A percentile compares a stretch with the other conserved stretches of the same genome.
Conservation (phyloP, 2,888 invertebrate species). For the Stenodera caucasica region DNA sequence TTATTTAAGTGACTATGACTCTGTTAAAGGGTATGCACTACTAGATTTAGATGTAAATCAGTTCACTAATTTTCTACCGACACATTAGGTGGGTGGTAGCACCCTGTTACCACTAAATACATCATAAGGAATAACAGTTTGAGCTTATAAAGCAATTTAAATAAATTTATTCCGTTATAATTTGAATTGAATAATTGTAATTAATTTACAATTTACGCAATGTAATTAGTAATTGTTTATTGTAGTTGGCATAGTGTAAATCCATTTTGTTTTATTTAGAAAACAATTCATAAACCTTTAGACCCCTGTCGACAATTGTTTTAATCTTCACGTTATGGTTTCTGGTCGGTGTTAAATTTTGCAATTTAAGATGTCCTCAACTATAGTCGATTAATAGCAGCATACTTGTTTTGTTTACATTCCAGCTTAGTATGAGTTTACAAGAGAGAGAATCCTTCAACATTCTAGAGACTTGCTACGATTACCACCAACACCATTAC, state of each 20-base stretch:
- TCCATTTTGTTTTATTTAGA: conserved; percentile 12
- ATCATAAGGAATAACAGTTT: conserved; percentile 28
- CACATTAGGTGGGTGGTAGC: conserved; percentile 30
- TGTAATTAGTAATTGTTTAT: neutral
- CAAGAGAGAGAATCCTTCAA: conserved; percentile 31
- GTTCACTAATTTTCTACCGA: conserved; percentile 31
- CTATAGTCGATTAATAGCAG: conserved; percentile 34
- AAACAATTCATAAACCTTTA: conserved; percentile 1
- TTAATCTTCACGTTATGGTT: conserved; percentile 29
- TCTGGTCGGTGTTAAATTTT: conserved; percentile 30
- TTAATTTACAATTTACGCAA: neutral
- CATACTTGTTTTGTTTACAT: conserved; percentile 34
- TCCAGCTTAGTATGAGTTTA: conserved; percentile 33
- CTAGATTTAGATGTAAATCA: conserved; percentile 32
- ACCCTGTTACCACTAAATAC: conserved; percentile 31
- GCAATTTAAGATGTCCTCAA: conserved; percentile 31
- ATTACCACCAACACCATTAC: conserved; percentile 12
- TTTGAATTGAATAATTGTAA: conserved; percentile 9
- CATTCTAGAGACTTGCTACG: conserved; percentile 24
- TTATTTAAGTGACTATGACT: conserved; percentile 25
- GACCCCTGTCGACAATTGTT: conserved; percentile 18
- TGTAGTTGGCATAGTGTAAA: conserved; percentile 12
- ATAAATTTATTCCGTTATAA: conserved; percentile 12
- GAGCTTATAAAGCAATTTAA: conserved; percentile 10
- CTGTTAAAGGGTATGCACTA: conserved; percentile 29